Base-by-base conservation (phyloP, 2,113 vertebrate species). In the Pachyramphus minor region DNA sequence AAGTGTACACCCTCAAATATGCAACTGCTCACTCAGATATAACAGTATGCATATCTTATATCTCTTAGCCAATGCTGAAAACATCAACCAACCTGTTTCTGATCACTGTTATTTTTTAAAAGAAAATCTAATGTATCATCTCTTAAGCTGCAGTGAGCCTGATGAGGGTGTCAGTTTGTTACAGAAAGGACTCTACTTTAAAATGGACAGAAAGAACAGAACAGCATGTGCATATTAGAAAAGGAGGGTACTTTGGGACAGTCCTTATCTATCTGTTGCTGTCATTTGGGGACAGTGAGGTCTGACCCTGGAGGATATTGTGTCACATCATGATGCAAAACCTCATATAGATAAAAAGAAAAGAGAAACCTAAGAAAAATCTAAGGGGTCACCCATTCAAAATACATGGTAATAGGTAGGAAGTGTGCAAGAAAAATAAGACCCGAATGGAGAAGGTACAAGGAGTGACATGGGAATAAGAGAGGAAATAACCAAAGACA, bases 41-140 rank as follows among this genome's bases (percentile, higher is more conserved):
- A 85, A 24, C 22, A 28, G 23, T 33, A 37, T 11, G 24, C 0
- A 1, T 23, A 42, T 4, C 30, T 8, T 25, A 4, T 20, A 23
- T 56, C 13, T 69, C 35, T 58, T 39, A 72, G 14, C 16, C 53
- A 67, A 8, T 19, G 53, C 22, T 73, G 60, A 87, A 89, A 22
- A 42, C 2, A 52, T 31, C 41, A 71, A 28, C 9, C 31, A 69
- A 14, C 21, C 15, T 31, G 10, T 14, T 59, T 91, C 50, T 49
- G 27, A 20, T 19, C 18, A 37, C 15, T 49, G 28, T 28, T 75
- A 14, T 62, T 78, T 37, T 14, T 13, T 41, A 41, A n/a, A n/a
- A n/a, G n/a, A 91, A 75, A 31, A 49, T 39, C 12, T 63, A 13
- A 6, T 45, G 24, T 25, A 35, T 4, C 7, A 25, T 50, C 25